Percentiles rank a stretch among this genome's conserved stretches.
Evolutionary conservation across 37 sponge, comb jelly and placozoan genomes (phyloP).

Genomic region (Amphimedon queenslandica): DNA sequence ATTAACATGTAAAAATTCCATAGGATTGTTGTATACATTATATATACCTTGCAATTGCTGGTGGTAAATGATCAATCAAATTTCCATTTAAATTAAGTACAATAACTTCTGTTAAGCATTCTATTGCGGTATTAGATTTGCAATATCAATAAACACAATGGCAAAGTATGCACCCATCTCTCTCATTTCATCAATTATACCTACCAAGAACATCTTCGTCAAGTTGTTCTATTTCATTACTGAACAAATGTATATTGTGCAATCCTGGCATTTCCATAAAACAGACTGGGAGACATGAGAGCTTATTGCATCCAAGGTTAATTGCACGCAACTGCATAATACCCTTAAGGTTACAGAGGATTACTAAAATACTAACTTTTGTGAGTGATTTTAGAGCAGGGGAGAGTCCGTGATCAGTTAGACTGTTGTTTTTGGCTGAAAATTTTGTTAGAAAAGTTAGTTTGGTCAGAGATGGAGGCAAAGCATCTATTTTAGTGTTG

Average conservation of each 20-base stretch:
- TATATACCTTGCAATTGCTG: not conserved
- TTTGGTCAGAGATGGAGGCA: slow-evolving; percentile 36
- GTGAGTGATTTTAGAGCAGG: too few relatives aligned
- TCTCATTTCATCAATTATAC: not conserved
- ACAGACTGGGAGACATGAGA: slow-evolving; percentile 8
- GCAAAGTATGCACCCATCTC: too few relatives aligned
- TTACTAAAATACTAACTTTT: not conserved
- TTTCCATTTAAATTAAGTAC: slow-evolving; percentile 53
- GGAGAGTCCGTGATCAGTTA: too few relatives aligned
- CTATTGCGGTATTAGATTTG: not conserved
- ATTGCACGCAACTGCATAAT: slow-evolving; percentile 26
- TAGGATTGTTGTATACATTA: too few relatives aligned
- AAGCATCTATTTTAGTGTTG: slow-evolving; percentile 21
- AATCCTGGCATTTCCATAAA: slow-evolving; percentile 14
- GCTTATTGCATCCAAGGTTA: slow-evolving; percentile 42
- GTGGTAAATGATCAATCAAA: slow-evolving; percentile 17
- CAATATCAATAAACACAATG: not conserved
- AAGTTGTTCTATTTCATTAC: slow-evolving; percentile 28
- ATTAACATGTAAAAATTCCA: not conserved
- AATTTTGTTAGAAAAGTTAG: slow-evolving; percentile 24
- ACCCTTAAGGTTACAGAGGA: not conserved
- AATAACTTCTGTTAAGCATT: not conserved
- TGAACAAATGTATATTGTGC: slow-evolving; percentile 35
- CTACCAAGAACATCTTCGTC: slow-evolving; percentile 23
- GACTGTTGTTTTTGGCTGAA: slow-evolving; percentile 55